These are phyloP conservation scores for Oryctes rhinoceros DNA, from an alignment of 1,140 invertebrate genomes.

Conservation along the genomic window DNA sequence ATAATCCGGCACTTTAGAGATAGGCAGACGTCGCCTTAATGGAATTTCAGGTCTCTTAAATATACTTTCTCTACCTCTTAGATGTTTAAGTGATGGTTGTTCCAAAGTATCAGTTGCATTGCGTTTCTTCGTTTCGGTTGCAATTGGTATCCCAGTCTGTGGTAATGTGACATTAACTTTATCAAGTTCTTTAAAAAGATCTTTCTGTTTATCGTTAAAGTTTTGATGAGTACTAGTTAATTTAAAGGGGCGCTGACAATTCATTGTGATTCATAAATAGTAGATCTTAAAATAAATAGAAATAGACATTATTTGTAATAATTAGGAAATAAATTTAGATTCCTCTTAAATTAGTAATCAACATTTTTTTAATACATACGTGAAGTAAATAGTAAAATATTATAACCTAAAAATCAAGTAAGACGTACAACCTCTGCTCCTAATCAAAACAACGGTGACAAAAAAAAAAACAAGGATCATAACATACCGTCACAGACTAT, in stretches of 20 bases:
- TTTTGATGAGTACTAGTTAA: constrained; percentile 46
- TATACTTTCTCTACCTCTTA: constrained; percentile 78
- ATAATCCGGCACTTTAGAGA: constrained; percentile 69
- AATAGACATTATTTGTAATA: not conserved
- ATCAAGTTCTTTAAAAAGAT: constrained; percentile 59
- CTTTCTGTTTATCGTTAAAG: constrained; percentile 59
- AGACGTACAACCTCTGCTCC: no score
- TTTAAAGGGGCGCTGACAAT: constrained; percentile 38
- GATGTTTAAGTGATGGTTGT: constrained; percentile 64
- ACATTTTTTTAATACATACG: not conserved
- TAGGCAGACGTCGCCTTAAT: constrained; percentile 62
- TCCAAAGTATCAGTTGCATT: constrained; percentile 39
- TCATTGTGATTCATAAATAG: not conserved
- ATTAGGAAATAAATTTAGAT: not conserved
- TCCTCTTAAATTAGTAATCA: not conserved
- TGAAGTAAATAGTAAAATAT: no score
- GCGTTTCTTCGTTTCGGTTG: not conserved
- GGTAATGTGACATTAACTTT: constrained; percentile 54
- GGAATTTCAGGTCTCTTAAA: constrained; percentile 76
- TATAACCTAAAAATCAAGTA: no score
- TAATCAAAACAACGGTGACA: no score
- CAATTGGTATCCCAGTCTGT: constrained; percentile 19
- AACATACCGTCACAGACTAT: no score
- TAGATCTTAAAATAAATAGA: not conserved
- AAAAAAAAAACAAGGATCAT: no score